Conservation (phyloP, 2,113 vertebrate species). For the Calyptomena viridis region DNA sequence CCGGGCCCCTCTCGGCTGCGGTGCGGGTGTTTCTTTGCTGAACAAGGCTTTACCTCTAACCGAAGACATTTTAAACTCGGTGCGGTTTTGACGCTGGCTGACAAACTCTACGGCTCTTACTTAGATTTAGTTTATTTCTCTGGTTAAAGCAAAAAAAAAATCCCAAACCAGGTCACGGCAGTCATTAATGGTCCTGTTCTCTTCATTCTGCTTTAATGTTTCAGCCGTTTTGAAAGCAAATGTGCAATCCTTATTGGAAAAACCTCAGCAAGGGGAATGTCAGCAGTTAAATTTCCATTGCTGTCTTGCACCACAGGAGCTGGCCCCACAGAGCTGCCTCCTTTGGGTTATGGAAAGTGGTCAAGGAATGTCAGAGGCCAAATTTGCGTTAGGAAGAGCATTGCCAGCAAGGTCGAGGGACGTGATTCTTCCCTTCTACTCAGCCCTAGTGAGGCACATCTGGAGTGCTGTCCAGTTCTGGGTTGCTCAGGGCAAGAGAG, state of each 20-base stretch:
- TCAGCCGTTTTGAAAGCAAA: neutral
- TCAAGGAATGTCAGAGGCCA: accelerated
- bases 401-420: neutral
- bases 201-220: neutral
- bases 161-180: neutral
- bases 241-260: neutral
- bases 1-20: neutral
- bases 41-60: neutral
- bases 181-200: neutral
- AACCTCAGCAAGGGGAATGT: accelerated
- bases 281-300: neutral
- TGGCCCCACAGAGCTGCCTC: accelerated
- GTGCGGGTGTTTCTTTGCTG: neutral
- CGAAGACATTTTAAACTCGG: neutral
- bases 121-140: neutral
- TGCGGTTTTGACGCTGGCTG: neutral
- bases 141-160: neutral
- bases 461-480: neutral
- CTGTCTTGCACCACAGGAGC: neutral
- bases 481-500: neutral
- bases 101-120: neutral
- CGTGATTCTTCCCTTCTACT: neutral
- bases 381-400: neutral
- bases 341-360: accelerated
- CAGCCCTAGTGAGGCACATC: neutral